Evolutionary conservation across 2,888 invertebrate genomes (phyloP), one percentile per base, ranked within the genome.

Genomic region (Gryllus longicercus): DNA sequence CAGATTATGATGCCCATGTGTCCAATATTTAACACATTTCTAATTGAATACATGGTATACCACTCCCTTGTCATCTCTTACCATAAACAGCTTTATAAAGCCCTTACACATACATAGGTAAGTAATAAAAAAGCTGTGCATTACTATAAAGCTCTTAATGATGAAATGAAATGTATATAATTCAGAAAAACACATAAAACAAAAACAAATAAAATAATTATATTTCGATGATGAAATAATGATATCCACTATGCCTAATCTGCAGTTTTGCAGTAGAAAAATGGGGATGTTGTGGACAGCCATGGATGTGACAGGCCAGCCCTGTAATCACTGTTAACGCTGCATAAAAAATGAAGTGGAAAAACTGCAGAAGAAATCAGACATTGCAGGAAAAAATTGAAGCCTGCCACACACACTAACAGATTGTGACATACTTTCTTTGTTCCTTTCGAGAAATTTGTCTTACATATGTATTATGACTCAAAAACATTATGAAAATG

Each of bases 231-330:
- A 63, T 63, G n/a, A 38, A 38, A 38, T 25, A 25, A 25, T n/a
- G 14, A 63, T 63, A 63, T 14, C 63, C 14, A n/a, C 63, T 63
- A 63, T 1, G n/a, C 14, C 63, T 63, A 63, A 63, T 63, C 63
- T 63, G 63, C 63, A 63, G 63, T 63, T 63, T n/a, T 18, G 63
- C 63, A 63, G 63, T 63, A 16, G 63, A 63, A 63, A 38, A 63
- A 63, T 63, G 63, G 63, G 63, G 63, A 63, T 63, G 63, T 63
- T 63, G 16, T 63, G 63, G 63, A 63, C 63, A 63, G 63, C 63
- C 63, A 8, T 63, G n/a, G 63, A 63, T 63, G 16, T 63, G 63
- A 63, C 14, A 63, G 63, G 63, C 16, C 63, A 18, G n/a, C 14
- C 63, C 63, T 63, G 14, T 16, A 63, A 63, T 16, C 18, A 63